Conservation (phyloP, 2,797 vertebrate species). For the Amphiprion clarkii region DNA sequence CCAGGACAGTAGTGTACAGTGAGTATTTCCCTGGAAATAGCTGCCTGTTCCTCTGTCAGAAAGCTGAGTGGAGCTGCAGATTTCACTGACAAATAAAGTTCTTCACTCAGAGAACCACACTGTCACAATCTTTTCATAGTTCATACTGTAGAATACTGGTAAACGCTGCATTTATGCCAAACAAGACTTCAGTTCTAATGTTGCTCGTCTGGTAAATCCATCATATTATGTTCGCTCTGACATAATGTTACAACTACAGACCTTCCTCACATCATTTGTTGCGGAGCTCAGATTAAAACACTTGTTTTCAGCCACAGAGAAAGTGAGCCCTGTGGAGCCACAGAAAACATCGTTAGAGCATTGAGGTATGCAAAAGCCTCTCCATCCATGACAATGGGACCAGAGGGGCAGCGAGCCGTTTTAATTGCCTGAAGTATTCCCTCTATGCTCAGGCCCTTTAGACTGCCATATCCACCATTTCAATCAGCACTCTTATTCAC, state of each 20-base stretch:
- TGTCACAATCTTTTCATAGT: neutral
- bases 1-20: too few species aligned
- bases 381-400: slow-evolving; percentile 54
- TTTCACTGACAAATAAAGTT: neutral
- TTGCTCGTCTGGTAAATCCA: neutral
- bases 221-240: slow-evolving; percentile 21
- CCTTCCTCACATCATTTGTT: slow-evolving; percentile 18
- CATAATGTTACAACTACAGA: slow-evolving; percentile 18
- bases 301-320: slow-evolving; percentile 45
- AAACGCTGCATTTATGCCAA: neutral
- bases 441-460: slow-evolving; percentile 52
- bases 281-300: slow-evolving; percentile 39
- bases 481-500: slow-evolving; percentile 62
- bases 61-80: neutral
- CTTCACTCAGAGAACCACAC: too few species aligned
- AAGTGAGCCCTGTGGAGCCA: slow-evolving; percentile 41
- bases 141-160: neutral
- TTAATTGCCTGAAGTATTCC: slow-evolving; percentile 74
- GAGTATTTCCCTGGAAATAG: too few species aligned
- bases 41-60: too few species aligned
- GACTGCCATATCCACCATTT: slow-evolving; percentile 67
- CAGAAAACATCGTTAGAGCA: slow-evolving; percentile 37
- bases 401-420: slow-evolving; percentile 60
- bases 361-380: slow-evolving; percentile 49
- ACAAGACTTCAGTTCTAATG: neutral